Conservation (phyloP, 1,140 invertebrate genomes). For the Delia radicum region DNA sequence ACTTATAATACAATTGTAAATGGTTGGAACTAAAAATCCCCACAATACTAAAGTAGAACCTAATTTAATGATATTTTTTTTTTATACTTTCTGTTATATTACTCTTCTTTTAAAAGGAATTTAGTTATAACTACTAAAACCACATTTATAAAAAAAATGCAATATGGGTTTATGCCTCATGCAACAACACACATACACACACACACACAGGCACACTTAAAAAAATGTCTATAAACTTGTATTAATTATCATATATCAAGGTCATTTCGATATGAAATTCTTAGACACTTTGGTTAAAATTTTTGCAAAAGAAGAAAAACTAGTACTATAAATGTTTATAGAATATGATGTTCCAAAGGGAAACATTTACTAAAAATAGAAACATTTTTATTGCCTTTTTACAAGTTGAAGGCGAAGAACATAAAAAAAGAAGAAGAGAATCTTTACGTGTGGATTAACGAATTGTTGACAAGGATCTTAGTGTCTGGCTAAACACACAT, state of each 20-base stretch:
- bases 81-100: neutral
- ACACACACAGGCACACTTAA: neutral
- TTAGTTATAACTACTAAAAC: neutral
- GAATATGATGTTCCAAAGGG: neutral
- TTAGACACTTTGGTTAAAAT: constrained; percentile 4
- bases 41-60: neutral
- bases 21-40: neutral
- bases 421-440: neutral
- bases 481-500: constrained; percentile 17
- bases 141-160: neutral
- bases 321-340: neutral
- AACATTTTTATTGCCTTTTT: constrained; percentile 12
- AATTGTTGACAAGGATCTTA: constrained; percentile 24
- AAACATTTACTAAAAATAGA: neutral
- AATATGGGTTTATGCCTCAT: neutral
- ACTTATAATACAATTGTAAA: constrained; percentile 1
- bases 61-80: neutral
- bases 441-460: constrained; percentile 18
- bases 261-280: constrained; percentile 15
- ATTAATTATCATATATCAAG: constrained; percentile 17
- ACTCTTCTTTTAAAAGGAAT: neutral
- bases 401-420: neutral
- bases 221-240: constrained; percentile 7
- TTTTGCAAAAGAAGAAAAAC: neutral
- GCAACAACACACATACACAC: too few species aligned